Conservation (phyloP, 2,888 invertebrate genomes). For the Spisula subtruncata region DNA sequence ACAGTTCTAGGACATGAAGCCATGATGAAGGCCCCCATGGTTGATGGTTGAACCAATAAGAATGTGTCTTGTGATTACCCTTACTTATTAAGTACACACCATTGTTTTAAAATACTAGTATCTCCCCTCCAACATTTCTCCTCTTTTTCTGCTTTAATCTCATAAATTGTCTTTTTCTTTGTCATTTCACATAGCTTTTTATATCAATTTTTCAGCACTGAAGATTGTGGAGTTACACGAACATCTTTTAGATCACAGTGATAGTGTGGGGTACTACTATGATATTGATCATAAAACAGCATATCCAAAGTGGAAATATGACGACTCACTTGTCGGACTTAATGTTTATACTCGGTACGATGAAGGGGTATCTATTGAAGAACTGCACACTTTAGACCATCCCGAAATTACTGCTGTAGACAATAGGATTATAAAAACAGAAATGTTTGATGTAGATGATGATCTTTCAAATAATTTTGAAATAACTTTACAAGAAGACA, state of each 20-base stretch:
- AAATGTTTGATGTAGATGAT: background rate
- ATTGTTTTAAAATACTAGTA: too few species aligned
- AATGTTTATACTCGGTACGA: background rate
- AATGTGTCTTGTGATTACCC: too few species aligned
- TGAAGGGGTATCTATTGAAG: background rate
- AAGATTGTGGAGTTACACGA: background rate
- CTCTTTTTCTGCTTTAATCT: too few species aligned
- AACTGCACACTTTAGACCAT: background rate
- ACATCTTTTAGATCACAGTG: background rate
- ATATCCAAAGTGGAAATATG: background rate
- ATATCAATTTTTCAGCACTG: background rate
- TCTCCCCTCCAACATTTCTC: too few species aligned
- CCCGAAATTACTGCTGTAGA: background rate
- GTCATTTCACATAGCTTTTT: background rate
- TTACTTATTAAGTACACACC: too few species aligned
- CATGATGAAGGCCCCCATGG: too few species aligned
- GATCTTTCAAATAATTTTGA: background rate
- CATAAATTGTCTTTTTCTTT: too few species aligned
- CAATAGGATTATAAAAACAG: background rate
- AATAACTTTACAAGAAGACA: background rate
- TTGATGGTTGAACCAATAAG: too few species aligned
- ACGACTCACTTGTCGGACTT: background rate
- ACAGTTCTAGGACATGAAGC: too few species aligned
- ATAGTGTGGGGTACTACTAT: background rate
- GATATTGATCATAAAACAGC: background rate